phyloP scores from a whole-genome alignment of 2,797 vertebrate genomes.

The Hydrocynus forskahlii region DNA sequence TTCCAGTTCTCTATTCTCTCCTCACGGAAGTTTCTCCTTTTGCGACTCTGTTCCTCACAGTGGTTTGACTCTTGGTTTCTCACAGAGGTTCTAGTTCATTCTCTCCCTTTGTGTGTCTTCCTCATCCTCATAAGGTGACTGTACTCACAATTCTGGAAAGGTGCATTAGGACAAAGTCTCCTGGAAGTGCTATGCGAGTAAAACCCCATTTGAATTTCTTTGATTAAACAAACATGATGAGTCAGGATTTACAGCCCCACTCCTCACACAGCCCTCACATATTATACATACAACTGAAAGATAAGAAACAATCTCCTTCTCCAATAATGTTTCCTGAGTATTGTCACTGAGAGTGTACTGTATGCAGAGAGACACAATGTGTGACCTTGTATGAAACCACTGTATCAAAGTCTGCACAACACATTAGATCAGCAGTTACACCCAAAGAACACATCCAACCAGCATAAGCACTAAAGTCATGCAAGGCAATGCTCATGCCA shows the following conservation, averaged over 20 bases:
- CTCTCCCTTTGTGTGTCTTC: too few relatives aligned
- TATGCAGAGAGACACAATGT: too few relatives aligned
- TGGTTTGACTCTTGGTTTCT: too few relatives aligned
- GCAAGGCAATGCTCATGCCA: neutral
- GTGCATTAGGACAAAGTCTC: neutral
- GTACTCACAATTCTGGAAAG: neutral
- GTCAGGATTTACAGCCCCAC: neutral
- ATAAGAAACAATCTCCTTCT: too few relatives aligned
- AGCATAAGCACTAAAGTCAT: neutral
- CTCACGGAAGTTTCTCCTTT: too few relatives aligned
- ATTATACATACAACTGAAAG: neutral
- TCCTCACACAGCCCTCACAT: neutral
- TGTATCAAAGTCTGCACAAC: neutral
- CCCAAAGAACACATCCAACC: neutral
- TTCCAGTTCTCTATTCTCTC: too few relatives aligned
- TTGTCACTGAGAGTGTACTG: neutral
- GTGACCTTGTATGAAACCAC: slow-evolving; percentile 1
- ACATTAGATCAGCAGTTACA: neutral
- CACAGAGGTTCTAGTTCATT: too few relatives aligned
- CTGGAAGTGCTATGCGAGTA: too few relatives aligned
- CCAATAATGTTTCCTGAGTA: too few relatives aligned
- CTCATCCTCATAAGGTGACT: too few relatives aligned
- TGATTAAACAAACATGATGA: neutral
- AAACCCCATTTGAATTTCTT: neutral
- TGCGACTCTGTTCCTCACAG: too few relatives aligned